Base-by-base conservation (phyloP, 2,797 vertebrate genomes). In the Remorina albescens region DNA sequence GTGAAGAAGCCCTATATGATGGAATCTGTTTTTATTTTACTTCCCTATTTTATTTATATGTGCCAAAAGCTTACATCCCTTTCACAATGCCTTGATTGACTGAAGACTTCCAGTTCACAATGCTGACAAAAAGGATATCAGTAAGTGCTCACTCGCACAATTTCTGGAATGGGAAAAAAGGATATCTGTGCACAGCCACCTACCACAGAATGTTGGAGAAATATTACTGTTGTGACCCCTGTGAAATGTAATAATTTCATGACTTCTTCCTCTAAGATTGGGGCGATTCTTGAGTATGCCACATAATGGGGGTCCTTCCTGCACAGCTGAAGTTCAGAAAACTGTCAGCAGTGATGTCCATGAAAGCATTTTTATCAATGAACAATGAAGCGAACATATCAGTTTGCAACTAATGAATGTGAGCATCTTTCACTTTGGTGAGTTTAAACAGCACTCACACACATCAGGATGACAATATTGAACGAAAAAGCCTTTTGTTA, bases 1-100 rank as follows among this genome's bases (percentile, higher is more conserved):
- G 61, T 0, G 23, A 13, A 73, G 39, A 63, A 32, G 36, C 66
- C 76, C 66, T 57, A 74, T 34, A 55, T 25, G 9, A 68, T 55
- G 12, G 28, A 47, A 55, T 39, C n/a, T 11, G 16, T 36, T 70
- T 60, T 67, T 70, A 53, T 23, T 32, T 72, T 59, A 16, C 25
- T 19, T 71, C 26, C 54, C 50, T 47, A 25, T 7, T 51, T 68
- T 42, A 58, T 51, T 64, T 70, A 37, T 62, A 12, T 30, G 15
- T 73, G 59, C 57, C 44, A 49, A 58, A 19, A 44, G 30, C 47
- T 68, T 46, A 16, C 41, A 65, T 36, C 13, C 25, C 11, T 79
- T 71, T 55, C 59, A 67, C 16, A 49, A 55, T n/a, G 28, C 59
- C 8, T 4, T 54, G 13, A 23, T 37, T 54, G n/a, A 64, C 15